Percentiles rank a stretch among this genome's conserved stretches.
Conservation (phyloP, 1,140 invertebrate genomes). For the Notospermus geniculatus region DNA sequence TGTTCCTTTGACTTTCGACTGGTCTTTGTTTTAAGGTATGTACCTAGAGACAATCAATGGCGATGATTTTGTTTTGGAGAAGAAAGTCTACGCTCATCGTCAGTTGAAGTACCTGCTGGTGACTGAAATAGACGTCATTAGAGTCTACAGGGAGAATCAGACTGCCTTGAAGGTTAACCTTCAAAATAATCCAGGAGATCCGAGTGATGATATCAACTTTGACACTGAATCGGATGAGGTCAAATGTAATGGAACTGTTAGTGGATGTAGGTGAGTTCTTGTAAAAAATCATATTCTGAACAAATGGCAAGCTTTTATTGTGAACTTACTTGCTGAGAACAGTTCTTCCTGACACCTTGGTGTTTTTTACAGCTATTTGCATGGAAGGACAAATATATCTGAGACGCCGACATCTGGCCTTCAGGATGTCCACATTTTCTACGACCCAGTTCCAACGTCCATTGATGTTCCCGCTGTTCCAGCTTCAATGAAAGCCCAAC, state of each 20-base stretch:
- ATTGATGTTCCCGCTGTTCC: conserved; percentile 12
- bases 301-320: conserved; percentile 1
- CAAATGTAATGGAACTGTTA: conserved; percentile 8
- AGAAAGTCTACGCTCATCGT: conserved; percentile 42
- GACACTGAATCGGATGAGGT: not conserved
- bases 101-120: conserved; percentile 34
- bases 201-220: not conserved
- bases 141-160: not conserved
- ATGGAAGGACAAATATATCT: conserved; percentile 24
- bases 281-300: conserved; percentile 11
- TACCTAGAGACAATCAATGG: conserved; percentile 3
- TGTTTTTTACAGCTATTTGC: conserved; percentile 24
- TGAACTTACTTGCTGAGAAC: conserved; percentile 1
- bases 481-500: not conserved
- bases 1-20: not conserved
- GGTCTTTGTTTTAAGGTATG: conserved; percentile 13
- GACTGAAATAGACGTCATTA: conserved; percentile 30
- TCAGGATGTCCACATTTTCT: conserved; percentile 26
- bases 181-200: too few species aligned
- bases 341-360: not conserved
- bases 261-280: conserved; percentile 17
- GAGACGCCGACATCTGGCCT: conserved; percentile 21
- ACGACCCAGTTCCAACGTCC: conserved; percentile 16
- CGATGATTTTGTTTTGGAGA: conserved; percentile 4
- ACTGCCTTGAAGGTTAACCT: too few species aligned